These are phyloP conservation scores for Phalacrocorax carbo DNA, from an alignment of 2,113 vertebrate species.

Conservation along the genomic window DNA sequence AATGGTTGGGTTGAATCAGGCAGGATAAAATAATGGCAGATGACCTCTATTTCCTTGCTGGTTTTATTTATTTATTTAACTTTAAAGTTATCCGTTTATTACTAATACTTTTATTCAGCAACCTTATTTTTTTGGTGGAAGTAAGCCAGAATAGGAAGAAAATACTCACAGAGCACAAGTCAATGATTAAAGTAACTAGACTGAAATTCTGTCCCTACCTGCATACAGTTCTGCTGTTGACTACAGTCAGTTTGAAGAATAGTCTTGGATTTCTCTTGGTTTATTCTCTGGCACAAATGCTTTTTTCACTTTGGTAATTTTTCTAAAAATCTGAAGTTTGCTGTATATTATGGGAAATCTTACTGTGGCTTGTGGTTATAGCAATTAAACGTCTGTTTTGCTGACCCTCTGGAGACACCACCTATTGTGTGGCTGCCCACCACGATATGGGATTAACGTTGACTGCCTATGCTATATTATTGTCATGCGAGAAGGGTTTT, in stretches of 20 bases:
- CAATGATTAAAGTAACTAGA: neutral
- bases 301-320: neutral
- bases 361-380: neutral
- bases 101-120: neutral
- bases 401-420: neutral
- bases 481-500: neutral
- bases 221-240: neutral
- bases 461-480: neutral
- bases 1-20: neutral
- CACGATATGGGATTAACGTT: accelerated
- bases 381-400: neutral
- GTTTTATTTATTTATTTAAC: neutral
- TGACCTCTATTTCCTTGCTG: neutral
- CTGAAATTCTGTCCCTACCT: neutral
- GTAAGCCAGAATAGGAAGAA: neutral
- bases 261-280: neutral
- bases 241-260: neutral
- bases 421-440: neutral
- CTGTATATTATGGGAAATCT: neutral
- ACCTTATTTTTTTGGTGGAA: neutral
- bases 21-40: neutral
- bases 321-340: neutral
- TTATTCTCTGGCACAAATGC: accelerated
- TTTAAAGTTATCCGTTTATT: neutral
- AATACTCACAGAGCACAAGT: neutral